Percentiles rank a stretch among this genome's conserved stretches.
Conservation (phyloP, 2,113 vertebrate genomes). For the Pterocles orientalis region DNA sequence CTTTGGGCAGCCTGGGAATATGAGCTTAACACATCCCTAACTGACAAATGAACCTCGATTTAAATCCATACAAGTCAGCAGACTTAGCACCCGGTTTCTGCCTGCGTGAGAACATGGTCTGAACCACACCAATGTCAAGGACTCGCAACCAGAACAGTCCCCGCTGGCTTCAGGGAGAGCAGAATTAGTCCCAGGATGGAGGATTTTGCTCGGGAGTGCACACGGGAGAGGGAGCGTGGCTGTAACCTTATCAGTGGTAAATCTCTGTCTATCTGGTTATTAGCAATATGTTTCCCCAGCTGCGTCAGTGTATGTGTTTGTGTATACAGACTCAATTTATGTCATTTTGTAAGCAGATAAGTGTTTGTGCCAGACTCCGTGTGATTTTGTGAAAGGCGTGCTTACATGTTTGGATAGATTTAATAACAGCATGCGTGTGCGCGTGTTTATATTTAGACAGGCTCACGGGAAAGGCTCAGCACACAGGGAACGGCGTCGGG, state of each 20-base stretch:
- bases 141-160: background rate
- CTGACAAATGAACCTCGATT: background rate
- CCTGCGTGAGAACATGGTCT: background rate
- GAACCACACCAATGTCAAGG: rapidly evolving
- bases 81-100: background rate
- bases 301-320: background rate
- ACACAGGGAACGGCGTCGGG: rapidly evolving
- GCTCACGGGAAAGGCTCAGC: background rate
- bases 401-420: conserved; percentile 41
- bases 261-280: conserved; percentile 20
- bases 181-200: background rate
- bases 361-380: background rate
- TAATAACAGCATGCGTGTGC: background rate
- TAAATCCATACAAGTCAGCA: background rate
- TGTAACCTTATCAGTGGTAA: background rate
- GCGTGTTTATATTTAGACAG: background rate
- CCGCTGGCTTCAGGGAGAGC: background rate
- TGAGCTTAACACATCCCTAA: background rate
- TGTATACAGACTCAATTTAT: conserved; percentile 15
- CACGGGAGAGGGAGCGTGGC: background rate
- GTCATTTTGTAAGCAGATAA: conserved; percentile 36
- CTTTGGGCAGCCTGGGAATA: background rate
- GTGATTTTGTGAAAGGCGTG: background rate
- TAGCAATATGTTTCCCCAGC: conserved; percentile 46
- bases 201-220: background rate